phyloP scores from a whole-genome alignment of 1,140 invertebrate species.

The Neodiprion pinetum region DNA sequence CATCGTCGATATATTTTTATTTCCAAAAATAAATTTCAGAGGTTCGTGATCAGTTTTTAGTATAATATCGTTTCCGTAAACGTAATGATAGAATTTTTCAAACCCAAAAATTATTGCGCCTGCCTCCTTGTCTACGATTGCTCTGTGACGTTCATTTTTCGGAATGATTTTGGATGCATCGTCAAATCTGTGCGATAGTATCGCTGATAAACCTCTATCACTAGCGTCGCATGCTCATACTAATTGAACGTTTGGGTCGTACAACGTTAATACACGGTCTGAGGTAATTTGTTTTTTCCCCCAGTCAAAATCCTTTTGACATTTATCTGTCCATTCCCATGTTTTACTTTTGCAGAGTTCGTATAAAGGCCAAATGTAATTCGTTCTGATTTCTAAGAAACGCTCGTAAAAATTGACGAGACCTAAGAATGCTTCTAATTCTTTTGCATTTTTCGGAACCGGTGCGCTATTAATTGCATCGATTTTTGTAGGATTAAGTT shows the following conservation, averaged over 20 bases:
- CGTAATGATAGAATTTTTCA: too few species aligned
- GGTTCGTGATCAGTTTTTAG: conserved; percentile 52
- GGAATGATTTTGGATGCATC: too few species aligned
- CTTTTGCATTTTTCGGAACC: conserved; percentile 35
- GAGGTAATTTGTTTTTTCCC: too few species aligned
- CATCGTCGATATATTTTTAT: too few species aligned
- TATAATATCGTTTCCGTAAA: conserved; percentile 51
- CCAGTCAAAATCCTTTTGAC: too few species aligned
- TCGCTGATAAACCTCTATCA: too few species aligned
- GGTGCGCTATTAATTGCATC: conserved; percentile 28
- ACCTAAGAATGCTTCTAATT: conserved; percentile 38
- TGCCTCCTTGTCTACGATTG: conserved; percentile 64
- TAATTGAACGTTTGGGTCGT: too few species aligned
- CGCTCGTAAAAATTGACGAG: conserved; percentile 32
- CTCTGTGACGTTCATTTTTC: neutral
- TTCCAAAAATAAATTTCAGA: conserved; percentile 48
- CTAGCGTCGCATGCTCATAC: too few species aligned
- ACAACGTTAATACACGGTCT: too few species aligned
- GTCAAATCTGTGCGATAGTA: too few species aligned
- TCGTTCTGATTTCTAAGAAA: conserved; percentile 15
- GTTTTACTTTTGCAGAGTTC: neutral
- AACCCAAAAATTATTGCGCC: too few species aligned
- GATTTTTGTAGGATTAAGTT: neutral
- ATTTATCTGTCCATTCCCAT: too few species aligned
- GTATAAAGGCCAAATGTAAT: conserved; percentile 4